Evolutionary conservation across 2,113 vertebrate species (phyloP).

Genomic region (Rhinichthys klamathensis): DNA sequence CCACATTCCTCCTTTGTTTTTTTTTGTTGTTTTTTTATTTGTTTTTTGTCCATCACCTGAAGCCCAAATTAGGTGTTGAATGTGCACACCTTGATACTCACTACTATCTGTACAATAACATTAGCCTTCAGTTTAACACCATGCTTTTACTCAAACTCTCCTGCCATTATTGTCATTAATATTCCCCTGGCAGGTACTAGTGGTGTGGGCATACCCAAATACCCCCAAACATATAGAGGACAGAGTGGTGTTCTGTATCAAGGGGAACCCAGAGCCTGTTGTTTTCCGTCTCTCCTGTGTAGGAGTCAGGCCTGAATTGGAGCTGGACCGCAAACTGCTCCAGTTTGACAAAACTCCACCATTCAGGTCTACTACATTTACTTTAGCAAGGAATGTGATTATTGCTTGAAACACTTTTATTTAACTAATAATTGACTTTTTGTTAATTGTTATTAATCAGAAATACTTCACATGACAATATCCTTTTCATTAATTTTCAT

Average conservation of each 20-base stretch:
- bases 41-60: too few relatives aligned
- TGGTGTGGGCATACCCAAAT: constrained; percentile 88
- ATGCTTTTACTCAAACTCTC: not conserved
- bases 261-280: constrained; percentile 81
- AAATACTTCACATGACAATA: not conserved
- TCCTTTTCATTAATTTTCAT: not conserved
- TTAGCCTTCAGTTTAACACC: not conserved
- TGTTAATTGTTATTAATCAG: not conserved
- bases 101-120: not conserved
- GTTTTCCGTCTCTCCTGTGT: constrained; percentile 83
- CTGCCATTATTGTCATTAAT: not conserved
- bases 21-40: not conserved
- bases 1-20: not conserved
- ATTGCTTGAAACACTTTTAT: not conserved
- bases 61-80: not conserved
- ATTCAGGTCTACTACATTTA: constrained; percentile 77
- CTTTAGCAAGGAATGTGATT: not conserved
- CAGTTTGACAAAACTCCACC: constrained; percentile 83
- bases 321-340: constrained; percentile 79
- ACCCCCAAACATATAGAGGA: constrained; percentile 81
- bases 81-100: not conserved
- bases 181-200: constrained; percentile 74
- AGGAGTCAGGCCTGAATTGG: constrained; percentile 84
- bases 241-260: constrained; percentile 83
- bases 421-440: too few relatives aligned